Conservation (phyloP, 2,888 invertebrate species). For the Merodon equestris region DNA sequence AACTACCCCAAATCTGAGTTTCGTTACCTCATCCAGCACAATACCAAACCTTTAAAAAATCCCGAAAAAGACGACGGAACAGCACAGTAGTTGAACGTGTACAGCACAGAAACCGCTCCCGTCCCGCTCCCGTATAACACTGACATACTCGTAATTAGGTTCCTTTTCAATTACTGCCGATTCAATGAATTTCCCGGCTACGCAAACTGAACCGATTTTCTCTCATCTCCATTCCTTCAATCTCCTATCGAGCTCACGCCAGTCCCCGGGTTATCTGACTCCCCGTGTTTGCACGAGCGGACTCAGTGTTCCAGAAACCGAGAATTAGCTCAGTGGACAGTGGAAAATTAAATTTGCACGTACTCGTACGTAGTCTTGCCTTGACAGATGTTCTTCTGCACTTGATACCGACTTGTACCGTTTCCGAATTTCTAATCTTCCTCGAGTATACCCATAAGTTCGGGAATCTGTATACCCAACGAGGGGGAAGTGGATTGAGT, state of each 20-base stretch:
- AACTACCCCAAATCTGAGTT: no score
- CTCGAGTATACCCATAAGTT: constrained; percentile 14
- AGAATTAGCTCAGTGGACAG: constrained; percentile 67
- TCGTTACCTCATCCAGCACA: no score
- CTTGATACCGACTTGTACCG: constrained; percentile 43
- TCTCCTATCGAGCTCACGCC: no score
- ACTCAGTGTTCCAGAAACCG: constrained; percentile 60
- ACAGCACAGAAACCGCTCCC: no score
- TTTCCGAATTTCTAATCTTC: constrained; percentile 53
- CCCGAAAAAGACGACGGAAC: no score
- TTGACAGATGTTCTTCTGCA: constrained; percentile 63
- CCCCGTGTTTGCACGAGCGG: constrained; percentile 52
- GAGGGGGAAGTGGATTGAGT: no score
- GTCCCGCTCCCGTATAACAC: constrained; percentile 42
- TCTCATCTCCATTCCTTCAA: not conserved
- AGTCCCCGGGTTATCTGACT: constrained; percentile 11
- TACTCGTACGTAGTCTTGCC: constrained; percentile 48
- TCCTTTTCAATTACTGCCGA: constrained; percentile 64
- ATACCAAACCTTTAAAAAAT: no score
- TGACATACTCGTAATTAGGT: constrained; percentile 57
- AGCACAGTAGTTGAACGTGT: no score
- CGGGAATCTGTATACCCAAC: no score
- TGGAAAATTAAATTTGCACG: constrained; percentile 68
- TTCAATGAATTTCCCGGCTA: constrained; percentile 66
- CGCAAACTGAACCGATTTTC: constrained; percentile 52